A percentile compares a stretch with the other conserved stretches of the same genome.
Conservation (phyloP, 2,797 vertebrate genomes). For the Hydrophis major region DNA sequence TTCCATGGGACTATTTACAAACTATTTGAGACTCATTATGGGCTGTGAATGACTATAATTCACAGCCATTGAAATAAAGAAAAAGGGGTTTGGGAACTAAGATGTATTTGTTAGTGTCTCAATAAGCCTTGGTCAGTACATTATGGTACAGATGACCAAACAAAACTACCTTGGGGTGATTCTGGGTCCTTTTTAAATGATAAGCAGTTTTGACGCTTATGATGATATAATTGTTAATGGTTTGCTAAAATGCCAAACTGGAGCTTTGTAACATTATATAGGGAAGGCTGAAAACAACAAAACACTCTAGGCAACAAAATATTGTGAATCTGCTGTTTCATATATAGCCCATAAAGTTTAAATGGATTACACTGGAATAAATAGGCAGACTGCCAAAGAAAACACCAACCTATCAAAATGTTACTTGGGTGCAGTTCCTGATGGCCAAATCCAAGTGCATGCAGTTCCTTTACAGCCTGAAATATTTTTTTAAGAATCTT, state of each 20-base stretch:
- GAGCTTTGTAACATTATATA: neutral
- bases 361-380: neutral
- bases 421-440: constrained; percentile 66
- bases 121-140: no score
- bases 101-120: no score
- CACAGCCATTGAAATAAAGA: no score
- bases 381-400: constrained; percentile 11
- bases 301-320: neutral
- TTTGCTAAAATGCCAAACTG: neutral
- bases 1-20: no score
- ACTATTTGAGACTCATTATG: no score
- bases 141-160: neutral
- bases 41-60: no score
- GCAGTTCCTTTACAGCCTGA: constrained; percentile 62
- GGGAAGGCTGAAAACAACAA: neutral
- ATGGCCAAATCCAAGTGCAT: constrained; percentile 54
- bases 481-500: constrained; percentile 58
- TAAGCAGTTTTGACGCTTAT: no score
- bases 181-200: neutral
- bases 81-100: no score
- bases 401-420: constrained; percentile 64
- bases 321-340: neutral
- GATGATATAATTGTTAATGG: neutral
- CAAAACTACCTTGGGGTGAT: neutral
- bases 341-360: neutral